These are phyloP conservation scores for Columba livia DNA, from an alignment of 2,113 vertebrate species.

Conservation along the genomic window DNA sequence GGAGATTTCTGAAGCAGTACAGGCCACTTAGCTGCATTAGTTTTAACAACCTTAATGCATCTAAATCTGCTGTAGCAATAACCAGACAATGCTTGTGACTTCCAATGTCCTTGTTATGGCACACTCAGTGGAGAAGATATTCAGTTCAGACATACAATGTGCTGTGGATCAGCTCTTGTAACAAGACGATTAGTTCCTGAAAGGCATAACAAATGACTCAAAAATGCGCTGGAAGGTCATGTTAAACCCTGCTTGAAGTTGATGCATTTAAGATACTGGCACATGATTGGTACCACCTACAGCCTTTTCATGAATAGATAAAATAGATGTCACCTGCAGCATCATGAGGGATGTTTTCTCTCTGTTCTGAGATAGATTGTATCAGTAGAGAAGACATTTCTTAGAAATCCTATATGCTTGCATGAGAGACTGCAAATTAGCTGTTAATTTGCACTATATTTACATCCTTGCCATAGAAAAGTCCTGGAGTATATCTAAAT, in stretches of 20 bases:
- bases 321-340: neutral
- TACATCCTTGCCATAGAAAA: neutral
- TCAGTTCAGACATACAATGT: neutral
- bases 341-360: accelerated
- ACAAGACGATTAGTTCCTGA: neutral
- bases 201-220: neutral
- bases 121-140: neutral
- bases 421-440: neutral
- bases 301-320: neutral
- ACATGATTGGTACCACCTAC: neutral
- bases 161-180: neutral
- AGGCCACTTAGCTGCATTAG: neutral
- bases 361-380: neutral
- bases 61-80: neutral
- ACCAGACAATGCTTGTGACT: neutral
- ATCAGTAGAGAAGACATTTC: neutral
- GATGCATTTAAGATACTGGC: neutral
- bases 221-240: neutral
- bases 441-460: neutral
- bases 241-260: neutral
- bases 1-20: neutral
- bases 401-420: neutral
- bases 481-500: neutral
- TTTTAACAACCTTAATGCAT: neutral
- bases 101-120: neutral